Base-by-base conservation (phyloP, 2,797 vertebrate genomes). In the Pipistrellus pipistrellus region DNA sequence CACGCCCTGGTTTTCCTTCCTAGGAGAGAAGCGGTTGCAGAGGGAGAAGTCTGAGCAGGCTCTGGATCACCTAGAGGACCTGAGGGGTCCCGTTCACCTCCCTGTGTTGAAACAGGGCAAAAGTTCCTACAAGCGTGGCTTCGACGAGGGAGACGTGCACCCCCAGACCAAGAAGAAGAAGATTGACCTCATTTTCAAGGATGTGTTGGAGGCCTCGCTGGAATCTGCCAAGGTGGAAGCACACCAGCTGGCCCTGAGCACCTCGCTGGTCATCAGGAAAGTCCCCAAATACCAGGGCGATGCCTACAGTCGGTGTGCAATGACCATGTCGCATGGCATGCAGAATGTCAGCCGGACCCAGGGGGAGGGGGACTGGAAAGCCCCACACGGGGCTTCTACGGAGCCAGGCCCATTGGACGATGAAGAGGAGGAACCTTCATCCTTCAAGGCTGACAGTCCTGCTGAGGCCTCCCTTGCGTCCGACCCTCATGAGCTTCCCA, bases 181-280 rank as follows among this genome's bases (percentile, higher is more conserved):
- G 97, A 99, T 99, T 6, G 99, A 99, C 97, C 98, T 99, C 88
- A 99, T 99, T 96, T 99, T 99, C 98, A 99, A 99, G 98, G 99
- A 99, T 1, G 99, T 99, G 38, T 96, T 99, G 51, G 99, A 99
- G 95, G 99, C 99, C 10, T 99, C 99, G 8, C 96, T 99, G 80
- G 99, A 99, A 93, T 98, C 99, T 0, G 96, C 98, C 2, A 98
- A 98, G 82, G 98, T 97, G 27, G 98, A 98, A 95, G 98, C 98
- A 80, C 98, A 95, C 93, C 98, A 98, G 92, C 89, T 98, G 90
- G 96, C 96, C 15, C 96, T 98, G 21, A 98, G 98, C 96, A 99
- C 97, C 25, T 98, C 98, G 0, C 96, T 98, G 96, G 96, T 98
- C 75, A 97, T 98, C 96, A 97, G 98, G 97, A 98, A 98, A 96